Percentiles rank a stretch among this genome's conserved stretches.
phyloP scores from a whole-genome alignment of 2,797 vertebrate genomes.

The Sebastes matsubarae region DNA sequence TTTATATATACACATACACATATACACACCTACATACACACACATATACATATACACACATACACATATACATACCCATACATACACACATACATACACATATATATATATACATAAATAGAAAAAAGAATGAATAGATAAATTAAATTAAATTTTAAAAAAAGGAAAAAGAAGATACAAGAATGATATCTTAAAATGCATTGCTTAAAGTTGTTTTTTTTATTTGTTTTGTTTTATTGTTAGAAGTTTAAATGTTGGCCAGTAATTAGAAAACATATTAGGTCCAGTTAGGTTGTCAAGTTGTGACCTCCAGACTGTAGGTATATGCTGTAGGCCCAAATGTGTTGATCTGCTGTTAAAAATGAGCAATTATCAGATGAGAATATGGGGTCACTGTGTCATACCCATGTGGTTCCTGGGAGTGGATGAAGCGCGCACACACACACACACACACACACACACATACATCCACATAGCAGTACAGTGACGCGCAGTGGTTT shows the following conservation, averaged over 20 bases:
- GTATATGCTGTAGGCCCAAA: background rate
- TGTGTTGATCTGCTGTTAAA: background rate
- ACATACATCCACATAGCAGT: background rate
- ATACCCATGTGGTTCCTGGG: background rate
- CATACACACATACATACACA: too few relatives aligned
- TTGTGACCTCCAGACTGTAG: background rate
- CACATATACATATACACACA: too few relatives aligned
- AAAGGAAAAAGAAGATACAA: background rate
- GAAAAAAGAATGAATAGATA: too few relatives aligned
- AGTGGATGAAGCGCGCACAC: background rate
- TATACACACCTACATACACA: too few relatives aligned
- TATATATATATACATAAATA: too few relatives aligned
- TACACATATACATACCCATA: too few relatives aligned
- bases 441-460: background rate
- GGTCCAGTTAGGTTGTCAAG: too few relatives aligned
- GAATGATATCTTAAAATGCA: background rate
- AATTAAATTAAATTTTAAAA: too few relatives aligned
- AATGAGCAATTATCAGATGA: background rate
- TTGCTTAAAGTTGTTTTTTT: background rate
- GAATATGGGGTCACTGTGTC: background rate
- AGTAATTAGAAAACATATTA: background rate
- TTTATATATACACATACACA: too few relatives aligned
- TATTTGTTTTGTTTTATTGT: background rate
- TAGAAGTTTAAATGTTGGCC: background rate
- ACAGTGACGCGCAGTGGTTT: conserved; percentile 43